Evolutionary conservation across 2,888 invertebrate genomes (phyloP).

Genomic region (Phasia obesa): DNA sequence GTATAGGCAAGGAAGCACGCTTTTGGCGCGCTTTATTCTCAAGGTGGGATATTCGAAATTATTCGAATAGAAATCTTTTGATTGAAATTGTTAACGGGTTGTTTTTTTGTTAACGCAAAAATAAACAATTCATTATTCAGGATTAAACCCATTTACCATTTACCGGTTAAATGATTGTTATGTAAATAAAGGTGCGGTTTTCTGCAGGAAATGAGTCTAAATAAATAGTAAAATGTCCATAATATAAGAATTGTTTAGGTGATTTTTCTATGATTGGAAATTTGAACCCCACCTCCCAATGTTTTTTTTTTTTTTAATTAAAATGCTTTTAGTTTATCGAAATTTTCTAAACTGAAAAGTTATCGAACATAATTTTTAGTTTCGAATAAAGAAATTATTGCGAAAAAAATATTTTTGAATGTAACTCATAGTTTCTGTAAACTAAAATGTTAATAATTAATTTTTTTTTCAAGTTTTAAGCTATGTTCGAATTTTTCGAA

Average conservation of each 20-base stretch:
- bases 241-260: neutral
- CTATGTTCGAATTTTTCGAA: too few relatives aligned
- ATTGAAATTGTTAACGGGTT: slow-evolving; percentile 31
- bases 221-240: neutral
- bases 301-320: too few relatives aligned
- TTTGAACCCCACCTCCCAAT: too few relatives aligned
- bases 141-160: slow-evolving; percentile 33
- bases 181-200: slow-evolving; percentile 3
- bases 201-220: too few relatives aligned
- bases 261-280: neutral
- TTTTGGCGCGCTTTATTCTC: slow-evolving; percentile 21
- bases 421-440: too few relatives aligned
- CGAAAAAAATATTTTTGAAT: too few relatives aligned
- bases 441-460: too few relatives aligned
- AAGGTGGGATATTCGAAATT: slow-evolving; percentile 35
- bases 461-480: too few relatives aligned
- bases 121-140: slow-evolving; percentile 53
- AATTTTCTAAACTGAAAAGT: too few relatives aligned
- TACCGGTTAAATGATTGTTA: slow-evolving; percentile 27
- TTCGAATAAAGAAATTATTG: too few relatives aligned
- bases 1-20: slow-evolving; percentile 47
- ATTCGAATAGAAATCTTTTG: slow-evolving; percentile 39
- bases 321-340: too few relatives aligned
- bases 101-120: slow-evolving; percentile 21
- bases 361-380: too few relatives aligned